Evolutionary conservation across 2,797 vertebrate genomes (phyloP), one percentile per base, ranked within the genome.

Genomic region (Cynodonichthys magdalenae): DNA sequence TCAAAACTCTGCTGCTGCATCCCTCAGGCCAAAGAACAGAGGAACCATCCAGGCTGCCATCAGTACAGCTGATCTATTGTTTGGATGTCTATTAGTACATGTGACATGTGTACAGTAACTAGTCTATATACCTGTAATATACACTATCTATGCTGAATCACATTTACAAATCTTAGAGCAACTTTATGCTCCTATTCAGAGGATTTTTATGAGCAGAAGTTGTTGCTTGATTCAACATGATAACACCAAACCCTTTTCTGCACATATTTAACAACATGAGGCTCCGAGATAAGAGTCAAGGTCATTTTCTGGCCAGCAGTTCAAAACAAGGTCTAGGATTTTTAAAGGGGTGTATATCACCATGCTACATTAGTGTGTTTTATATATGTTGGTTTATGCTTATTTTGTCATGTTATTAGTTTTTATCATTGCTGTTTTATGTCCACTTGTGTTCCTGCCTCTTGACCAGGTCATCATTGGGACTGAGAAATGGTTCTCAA

Each of bases 21-120:
- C 45, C 57, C 31, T 14, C 28, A 11, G 45, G 44, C 57, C 4
- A 59, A 59, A 55, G 6, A 55, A 48, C n/a, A 59, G 45, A 59
- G 19, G n/a, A 27, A 20, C 18, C 18, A 31, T 59, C 15, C 29
- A 9, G 9, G 44, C 9, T 59, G 27, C 34, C 48, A 59, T 59
- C 57, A 48, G 31, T 36, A 29, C 34, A 53, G 29, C 18, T 18
- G 31, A 36, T 34, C 18, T 19, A 27, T 7, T 48, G 19, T 15
- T 19, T 18, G 17, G 10, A 36, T 7, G 34, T 36, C 8, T 36
- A 36, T 36, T 18, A 20, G 12, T 47, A 19, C 56, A 49, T 34
- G n/a, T 19, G 29, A 59, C 29, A n/a, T 59, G 45, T 20, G 29
- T 20, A 47, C n/a, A n/a, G n/a, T n/a, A n/a, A 24, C 29, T 49